Conservation (phyloP, 2,888 invertebrate species). For the Bursaphelenchus okinawaensis region DNA sequence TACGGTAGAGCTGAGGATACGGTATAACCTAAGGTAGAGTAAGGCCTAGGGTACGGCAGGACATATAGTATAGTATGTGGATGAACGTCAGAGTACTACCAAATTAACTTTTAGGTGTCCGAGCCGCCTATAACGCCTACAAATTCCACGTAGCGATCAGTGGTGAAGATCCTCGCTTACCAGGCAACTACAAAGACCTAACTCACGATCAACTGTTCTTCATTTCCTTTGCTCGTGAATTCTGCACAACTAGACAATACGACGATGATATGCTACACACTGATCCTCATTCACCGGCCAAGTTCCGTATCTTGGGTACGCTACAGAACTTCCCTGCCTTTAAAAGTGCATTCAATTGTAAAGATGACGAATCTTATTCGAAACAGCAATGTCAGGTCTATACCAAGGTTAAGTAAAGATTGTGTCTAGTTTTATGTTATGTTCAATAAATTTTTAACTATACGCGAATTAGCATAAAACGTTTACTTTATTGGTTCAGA, state of each 20-base stretch:
- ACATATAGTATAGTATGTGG: no score
- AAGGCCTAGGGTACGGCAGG: no score
- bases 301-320: neutral
- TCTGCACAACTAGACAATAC: neutral
- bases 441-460: no score
- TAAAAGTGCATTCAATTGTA: neutral
- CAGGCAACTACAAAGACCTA: neutral
- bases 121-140: neutral
- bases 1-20: no score
- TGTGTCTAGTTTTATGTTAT: no score
- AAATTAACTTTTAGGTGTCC: neutral
- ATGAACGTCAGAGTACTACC: no score
- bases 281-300: neutral
- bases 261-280: neutral
- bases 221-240: neutral
- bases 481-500: no score
- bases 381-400: neutral
- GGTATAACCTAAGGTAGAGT: no score
- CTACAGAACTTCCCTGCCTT: neutral
- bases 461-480: no score
- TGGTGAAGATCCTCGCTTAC: neutral
- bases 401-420: no score
- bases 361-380: neutral
- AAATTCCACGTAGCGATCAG: neutral
- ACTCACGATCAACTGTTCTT: neutral